Base-by-base conservation (phyloP, 2,113 vertebrate genomes). In the Rattus rattus region DNA sequence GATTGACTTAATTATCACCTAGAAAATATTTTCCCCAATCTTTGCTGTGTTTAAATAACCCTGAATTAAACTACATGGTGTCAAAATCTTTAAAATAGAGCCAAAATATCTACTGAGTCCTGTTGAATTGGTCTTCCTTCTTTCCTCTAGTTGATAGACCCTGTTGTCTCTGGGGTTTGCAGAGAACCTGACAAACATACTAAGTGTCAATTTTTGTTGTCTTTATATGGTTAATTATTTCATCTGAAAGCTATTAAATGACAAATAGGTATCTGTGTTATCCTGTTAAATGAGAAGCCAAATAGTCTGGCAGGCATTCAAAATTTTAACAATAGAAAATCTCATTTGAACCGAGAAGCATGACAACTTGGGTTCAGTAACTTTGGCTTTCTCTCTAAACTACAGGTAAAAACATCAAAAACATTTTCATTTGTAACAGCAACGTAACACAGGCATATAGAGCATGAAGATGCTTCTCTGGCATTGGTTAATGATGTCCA, bases 181-280 rank as follows among this genome's bases (percentile, higher is more conserved):
- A 59, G 52, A 59, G 33, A 81, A 3, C 5, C 19, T 12, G 5
- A 59, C 11, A 9, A 59, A 0, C 76, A 54, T 20, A 22, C 36
- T 85, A 20, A 16, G 49, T 96, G 65, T 86, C 87, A 97, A 1
- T 90, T 95, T 52, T 26, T n/a, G 14, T 54, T 95, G 90, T 96
- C 43, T 63, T 77, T 12, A 36, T 14, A 2, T 59, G 20, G 36
- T 90, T 80, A 6, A 8, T 97, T 92, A 95, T 97, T 96, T 97
- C 90, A 96, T 94, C 76, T 91, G 88, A 96, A 97, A 97, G 76
- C 88, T 96, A 75, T 88, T 97, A 97, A 97, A 91, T 26, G 84
- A 13, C 83, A 90, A 0, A 7, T 1, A 96, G 70, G 95, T 95
- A 97, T 95, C 93, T 98, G 94, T 88, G 94, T 54, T 95, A 24